A percentile compares a stretch with the other conserved stretches of the same genome.
Evolutionary conservation across 1,140 invertebrate species (phyloP).

Genomic region (Sycophaga agraensis): DNA sequence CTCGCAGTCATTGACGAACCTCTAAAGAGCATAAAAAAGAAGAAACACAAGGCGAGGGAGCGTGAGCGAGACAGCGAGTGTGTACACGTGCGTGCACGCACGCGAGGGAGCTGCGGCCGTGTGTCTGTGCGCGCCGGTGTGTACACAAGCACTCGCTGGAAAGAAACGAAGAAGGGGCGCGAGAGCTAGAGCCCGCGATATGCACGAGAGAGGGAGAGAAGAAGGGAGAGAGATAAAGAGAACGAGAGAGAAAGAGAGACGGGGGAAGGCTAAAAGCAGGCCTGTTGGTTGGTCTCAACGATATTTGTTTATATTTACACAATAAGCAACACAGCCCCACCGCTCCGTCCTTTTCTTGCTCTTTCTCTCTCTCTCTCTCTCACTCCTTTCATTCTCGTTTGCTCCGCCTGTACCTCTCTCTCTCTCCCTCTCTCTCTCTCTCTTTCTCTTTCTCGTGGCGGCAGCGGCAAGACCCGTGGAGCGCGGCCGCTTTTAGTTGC

Average conservation of each 20-base stretch:
- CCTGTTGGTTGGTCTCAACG: conserved; percentile 59
- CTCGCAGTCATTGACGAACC: conserved; percentile 16
- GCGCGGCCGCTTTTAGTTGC: conserved; percentile 50
- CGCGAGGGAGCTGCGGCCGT: background rate
- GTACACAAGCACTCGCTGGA: conserved; percentile 26
- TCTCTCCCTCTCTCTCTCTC: conserved; percentile 14
- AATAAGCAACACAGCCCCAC: conserved; percentile 57
- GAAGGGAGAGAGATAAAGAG: conserved; percentile 27
- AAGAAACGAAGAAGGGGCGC: conserved; percentile 26
- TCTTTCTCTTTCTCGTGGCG: background rate
- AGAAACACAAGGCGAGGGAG: background rate
- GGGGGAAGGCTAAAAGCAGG: conserved; percentile 53
- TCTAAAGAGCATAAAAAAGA: conserved; percentile 8
- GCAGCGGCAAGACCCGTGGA: conserved; percentile 26
- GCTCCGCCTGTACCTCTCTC: too few relatives aligned
- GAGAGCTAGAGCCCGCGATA: background rate
- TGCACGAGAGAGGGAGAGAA: conserved; percentile 13
- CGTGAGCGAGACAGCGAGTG: background rate
- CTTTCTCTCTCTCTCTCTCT: conserved; percentile 13
- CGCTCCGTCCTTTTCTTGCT: conserved; percentile 18
- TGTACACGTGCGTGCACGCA: background rate
- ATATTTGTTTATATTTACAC: conserved; percentile 62
- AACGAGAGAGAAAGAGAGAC: conserved; percentile 30
- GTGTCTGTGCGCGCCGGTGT: background rate
- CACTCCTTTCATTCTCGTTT: background rate